These are phyloP conservation scores for Eubasilissa regina DNA, from an alignment of 1,140 invertebrate genomes.

Conservation along the genomic window DNA sequence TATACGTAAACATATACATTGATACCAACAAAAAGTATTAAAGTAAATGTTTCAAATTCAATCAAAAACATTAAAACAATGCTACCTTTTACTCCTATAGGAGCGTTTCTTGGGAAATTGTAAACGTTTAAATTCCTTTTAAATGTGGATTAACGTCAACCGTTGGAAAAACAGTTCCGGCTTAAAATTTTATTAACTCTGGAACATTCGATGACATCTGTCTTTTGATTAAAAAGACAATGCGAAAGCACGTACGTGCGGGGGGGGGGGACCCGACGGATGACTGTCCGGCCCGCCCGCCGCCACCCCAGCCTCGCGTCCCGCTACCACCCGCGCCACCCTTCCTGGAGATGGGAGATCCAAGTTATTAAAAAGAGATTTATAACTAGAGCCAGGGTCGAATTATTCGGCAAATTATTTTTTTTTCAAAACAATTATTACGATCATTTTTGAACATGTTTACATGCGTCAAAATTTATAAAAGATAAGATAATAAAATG, in stretches of 20 bases:
- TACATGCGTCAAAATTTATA: too few species aligned
- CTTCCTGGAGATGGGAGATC: slow-evolving; percentile 43
- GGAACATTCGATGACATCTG: slow-evolving; percentile 24
- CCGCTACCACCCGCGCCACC: slow-evolving; percentile 1
- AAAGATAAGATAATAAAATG: too few species aligned
- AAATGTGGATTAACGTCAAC: not conserved
- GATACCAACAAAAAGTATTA: too few species aligned
- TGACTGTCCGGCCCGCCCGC: slow-evolving; percentile 6
- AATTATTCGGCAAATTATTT: too few species aligned
- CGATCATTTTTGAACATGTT: too few species aligned
- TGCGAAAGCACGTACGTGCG: slow-evolving; percentile 34
- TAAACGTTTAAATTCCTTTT: not conserved
- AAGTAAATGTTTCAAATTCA: too few species aligned
- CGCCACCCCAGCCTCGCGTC: slow-evolving; percentile 4
- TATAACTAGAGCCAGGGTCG: slow-evolving; percentile 51
- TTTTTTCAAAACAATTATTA: too few species aligned
- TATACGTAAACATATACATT: too few species aligned
- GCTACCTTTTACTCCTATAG: not conserved
- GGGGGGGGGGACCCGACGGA: not conserved
- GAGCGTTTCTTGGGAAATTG: not conserved
- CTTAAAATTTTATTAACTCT: slow-evolving; percentile 12
- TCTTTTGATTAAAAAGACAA: slow-evolving; percentile 38
- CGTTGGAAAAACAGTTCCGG: not conserved
- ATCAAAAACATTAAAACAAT: too few species aligned
- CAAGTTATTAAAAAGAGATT: slow-evolving; percentile 61